These are phyloP conservation scores for Pterocles burchelli DNA, from an alignment of 2,113 vertebrate species.

Conservation along the genomic window DNA sequence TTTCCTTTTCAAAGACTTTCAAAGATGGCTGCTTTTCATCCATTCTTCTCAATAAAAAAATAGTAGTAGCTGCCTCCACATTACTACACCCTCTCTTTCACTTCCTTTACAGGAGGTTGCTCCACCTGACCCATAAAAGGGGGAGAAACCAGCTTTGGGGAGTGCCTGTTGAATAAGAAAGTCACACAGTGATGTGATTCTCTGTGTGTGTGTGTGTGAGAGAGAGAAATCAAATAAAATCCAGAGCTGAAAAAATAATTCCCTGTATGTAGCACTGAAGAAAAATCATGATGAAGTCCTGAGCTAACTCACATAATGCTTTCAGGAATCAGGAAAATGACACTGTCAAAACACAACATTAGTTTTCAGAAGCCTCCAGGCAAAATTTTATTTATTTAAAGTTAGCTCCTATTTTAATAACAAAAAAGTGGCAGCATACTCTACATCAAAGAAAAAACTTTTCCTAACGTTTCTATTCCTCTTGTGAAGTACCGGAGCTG, in stretches of 20 bases:
- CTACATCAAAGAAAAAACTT: slow-evolving; percentile 77
- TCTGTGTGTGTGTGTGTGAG: background rate
- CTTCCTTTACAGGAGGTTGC: background rate
- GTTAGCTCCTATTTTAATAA: slow-evolving; percentile 79
- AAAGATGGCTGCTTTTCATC: background rate
- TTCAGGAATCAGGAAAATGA: slow-evolving; percentile 70
- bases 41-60: background rate
- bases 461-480: slow-evolving; percentile 74
- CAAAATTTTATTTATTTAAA: slow-evolving; percentile 82
- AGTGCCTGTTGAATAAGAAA: background rate
- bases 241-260: slow-evolving; percentile 49
- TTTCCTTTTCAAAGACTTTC: background rate
- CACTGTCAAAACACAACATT: slow-evolving; percentile 76
- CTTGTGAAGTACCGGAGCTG: slow-evolving; percentile 59
- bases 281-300: slow-evolving; percentile 66
- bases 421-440: slow-evolving; percentile 69
- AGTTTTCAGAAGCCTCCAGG: slow-evolving; percentile 76
- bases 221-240: slow-evolving; percentile 58
- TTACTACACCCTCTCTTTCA: background rate
- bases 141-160: background rate
- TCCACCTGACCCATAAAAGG: background rate
- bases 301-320: slow-evolving; percentile 66
- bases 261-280: slow-evolving; percentile 34
- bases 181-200: background rate
- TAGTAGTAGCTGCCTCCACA: background rate